A percentile compares a stretch with the other conserved stretches of the same genome.
phyloP scores from a whole-genome alignment of 2,888 invertebrate species.

The Tupiocoris notatus region DNA sequence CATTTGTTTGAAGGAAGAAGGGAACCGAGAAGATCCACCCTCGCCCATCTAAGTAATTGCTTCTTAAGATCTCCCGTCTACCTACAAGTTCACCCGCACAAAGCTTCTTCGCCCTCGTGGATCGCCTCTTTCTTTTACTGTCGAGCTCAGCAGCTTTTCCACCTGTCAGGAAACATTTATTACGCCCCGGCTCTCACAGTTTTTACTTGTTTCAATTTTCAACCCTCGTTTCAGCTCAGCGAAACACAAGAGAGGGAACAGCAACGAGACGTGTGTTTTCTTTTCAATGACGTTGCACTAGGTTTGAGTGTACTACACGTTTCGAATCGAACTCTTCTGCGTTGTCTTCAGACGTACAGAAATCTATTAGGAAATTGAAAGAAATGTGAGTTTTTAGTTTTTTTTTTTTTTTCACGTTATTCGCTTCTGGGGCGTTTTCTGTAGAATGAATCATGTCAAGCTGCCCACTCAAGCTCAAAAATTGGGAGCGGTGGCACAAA shows the following conservation, averaged over 20 bases:
- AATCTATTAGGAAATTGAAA: no score
- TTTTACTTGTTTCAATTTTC: background rate
- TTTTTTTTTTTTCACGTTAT: no score
- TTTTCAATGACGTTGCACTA: background rate
- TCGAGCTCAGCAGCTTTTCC: conserved; percentile 24
- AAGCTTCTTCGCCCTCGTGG: background rate
- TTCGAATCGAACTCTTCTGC: no score
- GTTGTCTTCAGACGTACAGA: no score
- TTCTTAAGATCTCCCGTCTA: background rate
- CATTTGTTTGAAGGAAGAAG: background rate
- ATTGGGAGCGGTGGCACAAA: no score
- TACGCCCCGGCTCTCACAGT: background rate
- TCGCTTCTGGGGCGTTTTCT: no score
- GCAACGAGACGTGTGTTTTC: background rate
- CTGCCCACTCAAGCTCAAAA: no score
- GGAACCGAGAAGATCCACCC: background rate
- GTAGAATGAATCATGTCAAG: no score
- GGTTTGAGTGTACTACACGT: no score
- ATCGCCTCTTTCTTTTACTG: conserved; percentile 4
- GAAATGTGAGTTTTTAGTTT: no score
- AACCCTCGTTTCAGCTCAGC: background rate
- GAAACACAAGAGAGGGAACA: background rate
- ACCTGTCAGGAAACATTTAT: conserved; percentile 30
- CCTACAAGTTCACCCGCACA: background rate
- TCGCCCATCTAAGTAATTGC: background rate